Evolutionary conservation across 2,888 invertebrate genomes (phyloP).

Genomic region (Eubasilissa splendida): DNA sequence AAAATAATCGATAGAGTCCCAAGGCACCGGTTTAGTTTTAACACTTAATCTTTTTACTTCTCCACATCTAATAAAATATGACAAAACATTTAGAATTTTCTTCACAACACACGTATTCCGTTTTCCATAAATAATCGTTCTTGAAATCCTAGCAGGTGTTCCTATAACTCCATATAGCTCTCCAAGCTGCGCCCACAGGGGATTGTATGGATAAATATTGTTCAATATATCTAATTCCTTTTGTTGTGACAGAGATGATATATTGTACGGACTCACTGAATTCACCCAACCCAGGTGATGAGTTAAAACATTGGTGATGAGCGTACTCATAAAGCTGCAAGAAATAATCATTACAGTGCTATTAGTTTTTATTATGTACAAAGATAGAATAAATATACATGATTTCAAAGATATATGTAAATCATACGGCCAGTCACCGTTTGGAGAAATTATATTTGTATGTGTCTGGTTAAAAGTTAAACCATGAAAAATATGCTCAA

Average conservation of each 20-base stretch:
- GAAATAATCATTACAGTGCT: conserved; percentile 56
- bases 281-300: conserved; percentile 94
- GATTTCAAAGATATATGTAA: too few species aligned
- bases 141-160: conserved; percentile 82
- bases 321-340: conserved; percentile 91
- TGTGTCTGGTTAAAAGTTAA: too few species aligned
- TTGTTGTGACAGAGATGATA: conserved; percentile 63
- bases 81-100: conserved; percentile 83
- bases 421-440: too few species aligned
- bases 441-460: too few species aligned
- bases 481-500: too few species aligned
- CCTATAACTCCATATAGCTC: conserved; percentile 91
- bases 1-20: conserved; percentile 54
- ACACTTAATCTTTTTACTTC: conserved; percentile 73
- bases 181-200: conserved; percentile 90
- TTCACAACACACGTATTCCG: conserved; percentile 79
- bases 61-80: conserved; percentile 90
- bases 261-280: conserved; percentile 76
- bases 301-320: conserved; percentile 89
- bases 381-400: not conserved
- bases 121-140: conserved; percentile 84
- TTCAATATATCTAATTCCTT: conserved; percentile 73
- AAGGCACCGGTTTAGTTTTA: conserved; percentile 39
- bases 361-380: not conserved
- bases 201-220: conserved; percentile 85